These are phyloP conservation scores for Romanomermis culicivorax DNA, from an alignment of 2,888 invertebrate genomes.

Conservation along the genomic window DNA sequence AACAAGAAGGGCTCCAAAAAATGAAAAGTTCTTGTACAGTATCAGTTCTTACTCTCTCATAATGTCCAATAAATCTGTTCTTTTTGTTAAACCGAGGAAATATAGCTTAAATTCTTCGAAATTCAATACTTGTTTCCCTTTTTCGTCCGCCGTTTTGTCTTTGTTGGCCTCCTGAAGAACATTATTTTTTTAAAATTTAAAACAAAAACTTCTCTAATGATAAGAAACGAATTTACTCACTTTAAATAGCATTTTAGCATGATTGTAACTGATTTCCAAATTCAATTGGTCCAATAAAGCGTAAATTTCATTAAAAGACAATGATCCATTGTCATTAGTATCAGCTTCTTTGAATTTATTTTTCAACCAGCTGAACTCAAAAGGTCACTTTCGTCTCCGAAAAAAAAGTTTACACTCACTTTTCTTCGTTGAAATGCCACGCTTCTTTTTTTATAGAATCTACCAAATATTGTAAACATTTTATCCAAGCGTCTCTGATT, in stretches of 20 bases:
- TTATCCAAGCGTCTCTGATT: background rate
- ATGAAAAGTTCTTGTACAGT: too few relatives aligned
- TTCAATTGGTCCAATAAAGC: constrained; percentile 37
- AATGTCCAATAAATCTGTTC: constrained; percentile 36
- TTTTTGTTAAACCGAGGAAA: constrained; percentile 35
- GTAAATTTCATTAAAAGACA: constrained; percentile 38
- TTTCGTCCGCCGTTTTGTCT: background rate
- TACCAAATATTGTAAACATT: background rate
- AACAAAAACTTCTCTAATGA: too few relatives aligned
- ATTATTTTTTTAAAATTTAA: background rate
- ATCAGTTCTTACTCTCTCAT: constrained; percentile 32
- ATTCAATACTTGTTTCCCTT: constrained; percentile 33
- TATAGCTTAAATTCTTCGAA: constrained; percentile 39
- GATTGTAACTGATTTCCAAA: constrained; percentile 35
- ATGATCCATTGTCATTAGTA: constrained; percentile 34
- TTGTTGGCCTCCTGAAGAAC: background rate
- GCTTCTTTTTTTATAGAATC: background rate
- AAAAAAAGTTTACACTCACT: background rate
- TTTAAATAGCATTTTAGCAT: constrained; percentile 28
- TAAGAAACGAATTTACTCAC: background rate
- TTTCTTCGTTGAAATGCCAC: background rate
- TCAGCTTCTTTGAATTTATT: constrained; percentile 33
- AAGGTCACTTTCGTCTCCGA: background rate
- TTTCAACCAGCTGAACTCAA: background rate
- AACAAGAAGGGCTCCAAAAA: background rate